phyloP scores from a whole-genome alignment of 2,113 vertebrate genomes.

The Fulica atra region DNA sequence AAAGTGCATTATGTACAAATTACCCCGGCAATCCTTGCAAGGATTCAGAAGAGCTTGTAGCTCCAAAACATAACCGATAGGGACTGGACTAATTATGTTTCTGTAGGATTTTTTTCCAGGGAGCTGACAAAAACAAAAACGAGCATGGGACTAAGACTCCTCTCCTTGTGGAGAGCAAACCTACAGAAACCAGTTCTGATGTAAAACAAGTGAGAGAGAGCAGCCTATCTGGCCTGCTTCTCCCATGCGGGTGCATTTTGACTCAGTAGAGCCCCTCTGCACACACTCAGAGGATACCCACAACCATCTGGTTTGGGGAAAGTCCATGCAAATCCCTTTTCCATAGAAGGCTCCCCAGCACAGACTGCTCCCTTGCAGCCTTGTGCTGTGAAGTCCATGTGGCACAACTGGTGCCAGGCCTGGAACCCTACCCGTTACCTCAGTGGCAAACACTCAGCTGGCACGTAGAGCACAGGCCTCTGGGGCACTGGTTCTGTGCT shows the following conservation, averaged over 20 bases:
- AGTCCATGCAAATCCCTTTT: neutral
- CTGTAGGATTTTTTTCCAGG: neutral
- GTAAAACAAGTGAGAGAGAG: neutral
- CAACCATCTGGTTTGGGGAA: neutral
- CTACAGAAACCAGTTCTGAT: neutral
- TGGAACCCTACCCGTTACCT: neutral
- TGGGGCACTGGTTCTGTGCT: neutral
- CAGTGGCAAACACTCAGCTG: neutral
- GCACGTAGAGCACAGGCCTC: accelerated
- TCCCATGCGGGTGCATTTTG: neutral
- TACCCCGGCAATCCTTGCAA: neutral
- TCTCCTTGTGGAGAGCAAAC: neutral
- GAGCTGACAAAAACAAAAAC: neutral
- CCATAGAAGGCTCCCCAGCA: neutral
- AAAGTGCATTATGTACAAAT: neutral
- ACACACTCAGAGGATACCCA: neutral
- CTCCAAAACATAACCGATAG: neutral
- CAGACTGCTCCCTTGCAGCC: neutral
- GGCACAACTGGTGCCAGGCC: neutral
- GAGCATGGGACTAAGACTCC: neutral
- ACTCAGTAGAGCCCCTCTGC: neutral
- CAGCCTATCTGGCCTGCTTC: neutral
- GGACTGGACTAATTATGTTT: neutral
- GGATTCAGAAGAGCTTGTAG: neutral
- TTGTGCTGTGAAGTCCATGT: neutral